phyloP scores from a whole-genome alignment of 2,888 invertebrate species.

The Osmoderma eremita region DNA sequence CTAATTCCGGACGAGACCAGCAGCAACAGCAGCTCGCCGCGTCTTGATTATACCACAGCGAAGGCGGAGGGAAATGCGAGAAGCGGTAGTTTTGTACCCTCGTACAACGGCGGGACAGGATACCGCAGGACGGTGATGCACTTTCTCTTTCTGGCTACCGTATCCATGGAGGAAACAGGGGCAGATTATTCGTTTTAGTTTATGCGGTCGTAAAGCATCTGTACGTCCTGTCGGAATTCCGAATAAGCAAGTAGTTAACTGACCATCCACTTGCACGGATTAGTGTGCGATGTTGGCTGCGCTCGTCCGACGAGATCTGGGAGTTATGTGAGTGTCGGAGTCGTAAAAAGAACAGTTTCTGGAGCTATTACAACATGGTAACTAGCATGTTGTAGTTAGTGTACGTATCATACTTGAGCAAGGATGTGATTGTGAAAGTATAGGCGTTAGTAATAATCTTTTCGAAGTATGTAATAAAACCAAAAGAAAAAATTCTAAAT shows the following conservation, averaged over 20 bases:
- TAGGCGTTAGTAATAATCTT: too few species aligned
- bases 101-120: too few species aligned
- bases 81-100: not conserved
- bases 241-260: slow-evolving; percentile 6
- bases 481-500: too few species aligned
- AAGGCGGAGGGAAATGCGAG: not conserved
- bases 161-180: not conserved
- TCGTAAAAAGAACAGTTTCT: too few species aligned
- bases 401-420: too few species aligned
- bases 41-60: slow-evolving; percentile 38
- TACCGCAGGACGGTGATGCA: not conserved
- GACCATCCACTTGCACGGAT: slow-evolving; percentile 10
- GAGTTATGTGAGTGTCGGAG: not conserved
- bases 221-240: slow-evolving; percentile 2
- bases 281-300: not conserved
- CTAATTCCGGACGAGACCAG: slow-evolving; percentile 49
- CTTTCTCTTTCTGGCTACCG: slow-evolving; percentile 12
- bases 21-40: slow-evolving; percentile 8
- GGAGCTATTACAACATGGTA: too few species aligned
- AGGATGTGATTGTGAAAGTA: too few species aligned
- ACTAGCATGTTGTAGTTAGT: too few species aligned
- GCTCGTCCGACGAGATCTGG: not conserved
- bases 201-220: slow-evolving; percentile 10
- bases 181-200: slow-evolving; percentile 8
- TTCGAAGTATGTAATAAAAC: too few species aligned